phyloP scores from a whole-genome alignment of 2,888 invertebrate genomes.

The Psylliodes chrysocephalus region DNA sequence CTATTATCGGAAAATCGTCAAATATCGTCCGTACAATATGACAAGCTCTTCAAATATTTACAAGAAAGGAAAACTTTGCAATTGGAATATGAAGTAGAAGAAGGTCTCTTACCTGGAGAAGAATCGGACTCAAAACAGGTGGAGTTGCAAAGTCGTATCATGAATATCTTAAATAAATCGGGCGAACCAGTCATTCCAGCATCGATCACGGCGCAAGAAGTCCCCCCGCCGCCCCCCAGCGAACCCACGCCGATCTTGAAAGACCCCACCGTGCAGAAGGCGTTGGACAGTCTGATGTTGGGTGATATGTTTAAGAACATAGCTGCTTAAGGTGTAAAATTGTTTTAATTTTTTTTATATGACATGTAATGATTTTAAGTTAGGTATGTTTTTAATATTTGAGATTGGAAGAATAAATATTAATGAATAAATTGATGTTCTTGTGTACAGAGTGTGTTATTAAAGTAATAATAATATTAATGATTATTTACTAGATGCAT shows the following conservation, averaged over 20 bases:
- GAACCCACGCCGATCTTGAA: slow-evolving; percentile 69
- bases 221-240: slow-evolving; percentile 50
- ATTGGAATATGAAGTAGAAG: slow-evolving; percentile 79
- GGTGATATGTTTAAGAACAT: slow-evolving; percentile 69
- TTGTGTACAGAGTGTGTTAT: too few species aligned
- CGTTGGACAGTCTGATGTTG: slow-evolving; percentile 75
- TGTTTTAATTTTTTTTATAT: not conserved
- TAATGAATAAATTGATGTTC: too few species aligned
- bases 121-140: slow-evolving; percentile 61
- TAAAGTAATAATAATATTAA: too few species aligned
- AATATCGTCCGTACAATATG: slow-evolving; percentile 81
- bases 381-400: too few species aligned
- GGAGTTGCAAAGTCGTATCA: slow-evolving; percentile 80
- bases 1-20: slow-evolving; percentile 85
- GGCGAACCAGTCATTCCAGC: slow-evolving; percentile 55
- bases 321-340: not conserved
- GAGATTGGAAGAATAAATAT: too few species aligned
- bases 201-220: slow-evolving; percentile 57
- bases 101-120: slow-evolving; percentile 66
- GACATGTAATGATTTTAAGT: too few species aligned
- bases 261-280: slow-evolving; percentile 82
- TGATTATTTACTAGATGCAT: too few species aligned
- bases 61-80: slow-evolving; percentile 80
- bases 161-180: slow-evolving; percentile 77
- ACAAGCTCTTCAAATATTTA: slow-evolving; percentile 77